Base-by-base conservation (phyloP, 2,113 vertebrate species). In the Neoarius graeffei region DNA sequence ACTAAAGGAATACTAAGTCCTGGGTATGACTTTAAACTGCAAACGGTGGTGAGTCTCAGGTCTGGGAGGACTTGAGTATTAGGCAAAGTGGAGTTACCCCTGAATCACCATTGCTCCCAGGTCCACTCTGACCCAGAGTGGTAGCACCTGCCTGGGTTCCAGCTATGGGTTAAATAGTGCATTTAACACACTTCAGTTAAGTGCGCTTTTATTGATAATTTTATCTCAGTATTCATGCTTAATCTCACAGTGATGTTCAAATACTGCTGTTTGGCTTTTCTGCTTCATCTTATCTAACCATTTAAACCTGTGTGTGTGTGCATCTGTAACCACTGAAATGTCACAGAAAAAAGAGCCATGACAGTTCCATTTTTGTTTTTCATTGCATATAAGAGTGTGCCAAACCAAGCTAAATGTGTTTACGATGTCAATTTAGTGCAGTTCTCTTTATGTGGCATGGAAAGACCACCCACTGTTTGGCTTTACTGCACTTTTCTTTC, bases 341-440 rank as follows among this genome's bases (percentile, higher is more conserved):
- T 64, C 86, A 86, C 54, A 76, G 57, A 79, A 74, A 52, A 23
- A 25, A 23, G 19, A 85, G 13, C 57, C 52, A n/a, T 77, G 57
- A 67, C 81, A 84, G 62, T 66, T 66, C 48, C 74, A 81, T 79
- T 86, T 74, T 30, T 71, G 20, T 85, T 13, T 74, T 64, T 64
- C 9, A 62, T 13, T 50, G 73, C 15, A 20, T 79, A 77, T 62
- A 62, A 76, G 59, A 80, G 54, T 8, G 76, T 87, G 84, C 69
- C 84, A 76, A n/a, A 59, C 10, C 71, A 76, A 48, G 83, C 1
- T 85, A 76, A 85, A 85, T 76, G 69, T 76, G 52, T 85, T 85
- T 48, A 42, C 14, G 27, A 15, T 52, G 42, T 67, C 62, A 66
- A 19, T 69, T 69, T 27, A 54, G 62, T 69, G 48, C 82, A 67